A percentile compares a stretch with the other conserved stretches of the same genome.
Evolutionary conservation across 2,888 invertebrate genomes (phyloP).

Genomic region (Meiosimyza platycephala): DNA sequence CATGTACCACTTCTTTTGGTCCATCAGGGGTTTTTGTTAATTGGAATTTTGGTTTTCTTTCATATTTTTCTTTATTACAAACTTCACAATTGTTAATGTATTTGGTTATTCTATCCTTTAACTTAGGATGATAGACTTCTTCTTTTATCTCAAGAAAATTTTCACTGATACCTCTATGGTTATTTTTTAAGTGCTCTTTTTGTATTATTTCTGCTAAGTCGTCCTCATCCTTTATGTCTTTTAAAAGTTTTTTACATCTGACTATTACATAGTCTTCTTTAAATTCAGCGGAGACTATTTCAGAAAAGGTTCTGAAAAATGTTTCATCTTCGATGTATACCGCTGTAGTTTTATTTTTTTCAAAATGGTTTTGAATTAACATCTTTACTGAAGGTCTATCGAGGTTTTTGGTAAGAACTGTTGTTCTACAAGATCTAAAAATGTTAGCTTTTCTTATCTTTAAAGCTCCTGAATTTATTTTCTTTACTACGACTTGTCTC

Average conservation of each 20-base stretch:
- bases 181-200: neutral
- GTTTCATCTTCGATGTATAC: neutral
- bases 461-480: too few species aligned
- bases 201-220: neutral
- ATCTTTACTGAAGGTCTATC: slow-evolving; percentile 7
- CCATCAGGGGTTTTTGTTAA: neutral
- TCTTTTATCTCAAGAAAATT: slow-evolving; percentile 11
- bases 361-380: slow-evolving; percentile 15
- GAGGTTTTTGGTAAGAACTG: neutral
- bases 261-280: neutral
- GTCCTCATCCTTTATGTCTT: neutral
- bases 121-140: slow-evolving; percentile 15
- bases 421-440: neutral
- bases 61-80: slow-evolving; percentile 25
- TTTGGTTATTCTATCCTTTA: slow-evolving; percentile 23
- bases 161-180: slow-evolving; percentile 14
- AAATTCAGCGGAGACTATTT: neutral
- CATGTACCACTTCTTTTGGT: slow-evolving; percentile 48
- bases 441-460: too few species aligned
- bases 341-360: neutral
- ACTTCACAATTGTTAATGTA: slow-evolving; percentile 21
- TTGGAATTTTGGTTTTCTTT: slow-evolving; percentile 38
- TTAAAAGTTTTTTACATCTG: neutral
- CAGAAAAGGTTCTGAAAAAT: too few species aligned
- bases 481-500: too few species aligned